phyloP scores from a whole-genome alignment of 2,888 invertebrate genomes.

The Lasius fuliginosus region DNA sequence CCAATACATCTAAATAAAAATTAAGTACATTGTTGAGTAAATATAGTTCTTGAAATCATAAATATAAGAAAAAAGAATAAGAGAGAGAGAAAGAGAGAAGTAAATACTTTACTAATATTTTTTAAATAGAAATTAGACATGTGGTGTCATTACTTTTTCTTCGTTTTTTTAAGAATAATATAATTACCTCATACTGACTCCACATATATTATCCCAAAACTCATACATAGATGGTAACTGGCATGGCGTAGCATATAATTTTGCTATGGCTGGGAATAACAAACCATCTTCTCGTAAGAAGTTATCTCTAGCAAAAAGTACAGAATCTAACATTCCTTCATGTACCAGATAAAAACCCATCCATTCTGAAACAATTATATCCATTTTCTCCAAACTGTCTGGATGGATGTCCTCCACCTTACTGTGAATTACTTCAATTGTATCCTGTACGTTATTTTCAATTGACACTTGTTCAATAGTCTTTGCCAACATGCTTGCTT shows the following conservation, averaged over 20 bases:
- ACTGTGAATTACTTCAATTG: no score
- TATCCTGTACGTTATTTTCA: no score
- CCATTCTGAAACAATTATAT: no score
- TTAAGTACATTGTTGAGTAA: not conserved
- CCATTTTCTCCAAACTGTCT: no score
- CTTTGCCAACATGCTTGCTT: no score
- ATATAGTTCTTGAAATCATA: not conserved
- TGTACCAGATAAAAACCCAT: no score
- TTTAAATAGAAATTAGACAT: not conserved
- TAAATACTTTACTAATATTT: not conserved
- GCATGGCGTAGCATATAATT: constrained; percentile 89
- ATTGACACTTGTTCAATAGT: no score
- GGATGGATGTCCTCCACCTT: no score
- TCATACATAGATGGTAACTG: constrained; percentile 89
- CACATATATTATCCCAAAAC: constrained; percentile 93
- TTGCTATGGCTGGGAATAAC: constrained; percentile 92
- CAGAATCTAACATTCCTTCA: constrained; percentile 88
- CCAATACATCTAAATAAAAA: constrained; percentile 86
- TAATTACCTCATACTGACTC: constrained; percentile 91
- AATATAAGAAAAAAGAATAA: not conserved
- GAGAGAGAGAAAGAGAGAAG: not conserved
- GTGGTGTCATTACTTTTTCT: not conserved
- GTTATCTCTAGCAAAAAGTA: constrained; percentile 93
- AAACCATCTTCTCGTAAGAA: constrained; percentile 92
- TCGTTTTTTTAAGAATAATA: not conserved